Evolutionary conservation across 2,797 vertebrate genomes (phyloP).

Genomic region (Coracias cyanogaster): DNA sequence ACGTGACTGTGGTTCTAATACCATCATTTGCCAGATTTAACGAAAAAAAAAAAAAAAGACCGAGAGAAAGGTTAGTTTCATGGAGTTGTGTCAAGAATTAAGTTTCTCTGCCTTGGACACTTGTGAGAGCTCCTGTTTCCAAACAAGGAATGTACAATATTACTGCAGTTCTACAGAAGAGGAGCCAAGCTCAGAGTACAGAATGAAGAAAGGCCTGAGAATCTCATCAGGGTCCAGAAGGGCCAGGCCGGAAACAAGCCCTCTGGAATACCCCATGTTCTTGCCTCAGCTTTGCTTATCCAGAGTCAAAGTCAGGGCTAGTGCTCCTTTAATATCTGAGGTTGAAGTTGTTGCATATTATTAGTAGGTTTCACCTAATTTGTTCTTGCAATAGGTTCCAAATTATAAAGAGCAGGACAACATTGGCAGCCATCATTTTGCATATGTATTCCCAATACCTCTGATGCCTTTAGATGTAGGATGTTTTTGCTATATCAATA

Average conservation of each 20-base stretch:
- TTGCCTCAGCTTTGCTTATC: background rate
- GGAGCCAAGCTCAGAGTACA: background rate
- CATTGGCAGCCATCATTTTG: background rate
- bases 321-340: background rate
- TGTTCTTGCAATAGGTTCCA: background rate
- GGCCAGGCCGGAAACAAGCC: background rate
- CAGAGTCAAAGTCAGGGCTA: background rate
- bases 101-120: background rate
- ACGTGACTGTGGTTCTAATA: background rate
- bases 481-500: background rate
- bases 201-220: background rate
- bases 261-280: background rate
- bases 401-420: background rate
- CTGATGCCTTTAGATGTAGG: background rate
- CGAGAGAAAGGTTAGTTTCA: background rate
- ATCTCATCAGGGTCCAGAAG: background rate
- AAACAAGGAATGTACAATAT: background rate
- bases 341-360: background rate
- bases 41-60: background rate
- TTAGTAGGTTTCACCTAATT: background rate
- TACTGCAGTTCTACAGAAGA: background rate
- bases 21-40: background rate
- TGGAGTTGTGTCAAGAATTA: background rate
- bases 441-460: background rate
- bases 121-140: constrained; percentile 36